Base-by-base conservation (phyloP, 2,888 invertebrate genomes). In the Carterocephalus palaemon region DNA sequence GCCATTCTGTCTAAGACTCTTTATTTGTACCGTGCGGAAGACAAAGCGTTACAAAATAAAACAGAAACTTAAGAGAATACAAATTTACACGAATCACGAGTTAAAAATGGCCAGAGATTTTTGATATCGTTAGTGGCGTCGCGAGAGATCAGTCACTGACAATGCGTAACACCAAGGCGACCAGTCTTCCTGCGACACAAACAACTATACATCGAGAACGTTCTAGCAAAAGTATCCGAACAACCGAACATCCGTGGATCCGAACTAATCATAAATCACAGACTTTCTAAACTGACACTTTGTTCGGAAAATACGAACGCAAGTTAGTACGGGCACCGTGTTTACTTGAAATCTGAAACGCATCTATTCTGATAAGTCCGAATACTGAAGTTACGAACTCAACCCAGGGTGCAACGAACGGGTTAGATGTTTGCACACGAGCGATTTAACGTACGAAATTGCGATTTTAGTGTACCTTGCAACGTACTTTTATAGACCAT, bases 231-330 rank as follows among this genome's bases (percentile, higher is more conserved):
- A 71, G 71, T 74, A 55, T 63, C 61, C 63, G 53, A n/a, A n/a
- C n/a, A n/a, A n/a, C n/a, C n/a, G n/a, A n/a, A n/a, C n/a, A n/a
- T n/a, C n/a, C n/a, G n/a, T n/a, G 71, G 73, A 55, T 63, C 61
- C 63, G 53, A 52, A 61, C 60, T 53, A 50, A 57, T 59, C 54
- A 68, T 75, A 75, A 71, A 75, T 77, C 70, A 71, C 67, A 34
- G 53, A 61, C 64, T 64, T 70, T 71, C 60, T 67, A 65, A 66
- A 70, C 72, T 65, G 70, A 70, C 67, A 59, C 72, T 76, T 74
- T 73, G 67, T 69, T 73, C 65, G 65, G 62, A 68, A 74, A 60
- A 54, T 62, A 67, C 64, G 60, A 60, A 57, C 64, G 65, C 66
- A 69, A 70, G 69, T 69, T 66, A 61, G 60, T 55, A 52, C 60